Base-by-base conservation (phyloP, 2,113 vertebrate genomes). In the Lasiurus cinereus region DNA sequence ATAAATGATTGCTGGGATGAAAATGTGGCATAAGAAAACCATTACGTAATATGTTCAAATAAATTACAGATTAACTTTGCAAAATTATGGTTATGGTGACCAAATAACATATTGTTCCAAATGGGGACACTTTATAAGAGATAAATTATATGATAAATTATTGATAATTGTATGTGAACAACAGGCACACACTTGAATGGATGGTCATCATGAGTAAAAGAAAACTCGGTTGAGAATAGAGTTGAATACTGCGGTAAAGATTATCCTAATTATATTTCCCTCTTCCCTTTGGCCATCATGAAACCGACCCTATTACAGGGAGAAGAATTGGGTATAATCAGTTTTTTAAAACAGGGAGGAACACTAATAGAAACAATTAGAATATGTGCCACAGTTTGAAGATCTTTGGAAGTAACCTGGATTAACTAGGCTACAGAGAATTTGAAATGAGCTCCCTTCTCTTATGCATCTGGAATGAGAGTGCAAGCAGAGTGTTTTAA, bases 201-300 rank as follows among this genome's bases (percentile, higher is more conserved):
- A 46, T 64, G 33, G 18, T 48, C 29, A 54, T 69, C 43, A 33
- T 76, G 6, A 89, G 13, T 69, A 74, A 43, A 59, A 43, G 76
- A 92, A 96, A 88, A 85, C 16, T 77, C 15, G 74, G 66, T 39
- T 62, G 14, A 90, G 88, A 90, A 66, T 39, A 64, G 11, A 90
- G 13, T 36, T 56, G n/a, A 84, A 76, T 83, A 48, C 72, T 79
- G 7, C 12, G 15, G 14, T 27, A 56, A 90, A 90, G 29, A 56
- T 76, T 64, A 80, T 74, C 33, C 27, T 27, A 74, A n/a, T 79
- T 80, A 64, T 56, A 90, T 70, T 31, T 43, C 2, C n/a, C 12
- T 22, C 2, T 88, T 46, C 43, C 19, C 31, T 62, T 74, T 93
- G 29, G 15, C 18, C n/a, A 79, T 79, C 18, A 88, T 83, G 66